Base-by-base conservation (phyloP, 1,140 invertebrate species). In the Saxidomus purpurata region DNA sequence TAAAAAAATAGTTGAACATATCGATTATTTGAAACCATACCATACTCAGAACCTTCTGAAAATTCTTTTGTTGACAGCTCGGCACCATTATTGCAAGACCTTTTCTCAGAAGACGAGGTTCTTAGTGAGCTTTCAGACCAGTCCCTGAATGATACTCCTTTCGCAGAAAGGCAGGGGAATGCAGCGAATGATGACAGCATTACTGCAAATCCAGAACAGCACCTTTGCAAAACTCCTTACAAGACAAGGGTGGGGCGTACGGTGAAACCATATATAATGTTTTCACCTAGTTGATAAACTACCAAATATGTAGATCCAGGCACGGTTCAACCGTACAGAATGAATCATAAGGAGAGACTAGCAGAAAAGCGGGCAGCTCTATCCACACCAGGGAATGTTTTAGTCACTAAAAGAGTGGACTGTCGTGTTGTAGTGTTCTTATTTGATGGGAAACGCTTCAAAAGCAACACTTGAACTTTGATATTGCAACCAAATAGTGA, bases 21-120 rank as follows among this genome's bases (percentile, higher is more conserved):
- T 55, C 25, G 77, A 80, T 22, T 47, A 80, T 28, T 52, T 80
- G 28, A 80, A 80, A 36, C 8, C 22, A 31, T 80, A 34, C 55
- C 25, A 52, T 25, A 8, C 22, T 17, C 74, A 11, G 15, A 22
- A 77, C 11, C 17, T 31, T 47, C 15, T 77, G 22, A n/a, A n/a
- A n/a, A n/a, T n/a, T n/a, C n/a, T n/a, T n/a, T n/a, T 8, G 38
- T 40, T 31, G 74, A 77, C 13, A 28, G 47, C 17, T 3, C 22
- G 4, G 22, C 74, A 17, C 15, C 28, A 47, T 47, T 47, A 47
- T 19, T 36, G 9, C 74, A 77, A 49, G 74, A 47, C 28, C 13
- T 49, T 22, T 28, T 36, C 28, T 47, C 17, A n/a, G n/a, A n/a
- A n/a, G n/a, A n/a, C n/a, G n/a, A n/a, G n/a, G n/a, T n/a, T n/a